phyloP scores from a whole-genome alignment of 2,888 invertebrate species.

The Oscheius sp. region DNA sequence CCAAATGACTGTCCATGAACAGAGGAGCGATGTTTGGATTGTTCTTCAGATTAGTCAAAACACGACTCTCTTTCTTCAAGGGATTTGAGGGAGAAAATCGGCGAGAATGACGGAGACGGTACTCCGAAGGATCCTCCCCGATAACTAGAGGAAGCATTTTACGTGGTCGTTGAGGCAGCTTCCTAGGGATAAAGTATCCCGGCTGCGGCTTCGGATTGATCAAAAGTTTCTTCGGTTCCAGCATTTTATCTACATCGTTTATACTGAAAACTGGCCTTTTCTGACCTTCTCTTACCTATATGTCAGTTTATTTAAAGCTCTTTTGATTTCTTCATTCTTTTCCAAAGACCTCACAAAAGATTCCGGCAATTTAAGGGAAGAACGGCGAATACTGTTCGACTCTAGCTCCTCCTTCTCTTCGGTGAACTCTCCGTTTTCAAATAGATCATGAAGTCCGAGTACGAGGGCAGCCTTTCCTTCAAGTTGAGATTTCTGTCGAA shows the following conservation, averaged over 20 bases:
- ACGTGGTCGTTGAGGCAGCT: constrained; percentile 55
- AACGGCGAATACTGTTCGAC: constrained; percentile 42
- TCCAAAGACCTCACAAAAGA: constrained; percentile 40
- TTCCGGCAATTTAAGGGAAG: constrained; percentile 38
- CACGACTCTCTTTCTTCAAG: constrained; percentile 32
- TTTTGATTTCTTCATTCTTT: constrained; percentile 40
- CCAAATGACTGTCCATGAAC: constrained; percentile 54
- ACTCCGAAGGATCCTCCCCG: constrained; percentile 42
- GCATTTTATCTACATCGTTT: constrained; percentile 53
- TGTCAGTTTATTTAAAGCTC: constrained; percentile 37
- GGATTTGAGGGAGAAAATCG: constrained; percentile 36
- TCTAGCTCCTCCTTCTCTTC: constrained; percentile 34
- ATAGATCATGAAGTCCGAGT: constrained; percentile 46
- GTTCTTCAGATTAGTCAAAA: constrained; percentile 43
- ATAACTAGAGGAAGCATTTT: constrained; percentile 66
- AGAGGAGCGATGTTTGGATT: constrained; percentile 61
- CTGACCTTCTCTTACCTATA: constrained; percentile 26
- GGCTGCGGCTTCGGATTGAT: constrained; percentile 58
- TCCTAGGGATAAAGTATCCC: constrained; percentile 54
- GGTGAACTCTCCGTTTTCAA: constrained; percentile 27
- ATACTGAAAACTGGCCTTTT: constrained; percentile 9
- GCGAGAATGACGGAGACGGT: constrained; percentile 2
- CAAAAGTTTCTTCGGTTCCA: constrained; percentile 48
- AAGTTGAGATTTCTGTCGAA: constrained; percentile 25
- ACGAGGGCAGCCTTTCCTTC: constrained; percentile 48